Evolutionary conservation across 2,888 invertebrate genomes (phyloP).

Genomic region (Leptogaster cylindrica): DNA sequence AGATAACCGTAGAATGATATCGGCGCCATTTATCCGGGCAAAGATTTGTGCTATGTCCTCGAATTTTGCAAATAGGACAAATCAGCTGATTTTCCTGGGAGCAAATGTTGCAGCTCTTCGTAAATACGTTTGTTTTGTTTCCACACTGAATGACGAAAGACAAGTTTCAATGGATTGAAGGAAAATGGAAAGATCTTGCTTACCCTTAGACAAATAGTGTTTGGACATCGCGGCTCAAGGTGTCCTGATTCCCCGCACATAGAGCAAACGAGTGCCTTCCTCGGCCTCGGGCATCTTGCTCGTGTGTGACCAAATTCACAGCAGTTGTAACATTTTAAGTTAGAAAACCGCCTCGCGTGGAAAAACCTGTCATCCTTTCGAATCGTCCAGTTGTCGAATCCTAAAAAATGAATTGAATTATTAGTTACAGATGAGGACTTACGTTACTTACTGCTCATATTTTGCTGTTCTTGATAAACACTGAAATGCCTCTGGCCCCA

Average conservation of each 20-base stretch:
- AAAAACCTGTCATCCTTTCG: constrained; percentile 55
- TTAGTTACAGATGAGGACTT: background rate
- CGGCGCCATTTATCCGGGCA: constrained; percentile 80
- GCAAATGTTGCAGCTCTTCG: constrained; percentile 69
- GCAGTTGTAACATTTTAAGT: constrained; percentile 69
- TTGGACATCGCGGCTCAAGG: constrained; percentile 71
- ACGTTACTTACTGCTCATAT: constrained; percentile 69
- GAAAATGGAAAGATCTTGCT: too few relatives aligned
- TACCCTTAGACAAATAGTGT: constrained; percentile 74
- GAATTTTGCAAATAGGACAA: constrained; percentile 69
- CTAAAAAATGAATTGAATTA: constrained; percentile 21
- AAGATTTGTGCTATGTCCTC: constrained; percentile 67
- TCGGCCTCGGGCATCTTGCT: constrained; percentile 66
- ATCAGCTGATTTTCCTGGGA: constrained; percentile 56
- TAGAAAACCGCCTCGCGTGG: constrained; percentile 50
- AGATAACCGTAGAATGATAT: constrained; percentile 77
- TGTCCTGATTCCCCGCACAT: constrained; percentile 75
- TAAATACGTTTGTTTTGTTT: constrained; percentile 66
- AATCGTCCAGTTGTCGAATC: constrained; percentile 55
- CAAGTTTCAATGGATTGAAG: background rate
- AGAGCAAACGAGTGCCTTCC: constrained; percentile 66
- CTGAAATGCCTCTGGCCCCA: constrained; percentile 71
- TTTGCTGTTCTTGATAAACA: too few relatives aligned
- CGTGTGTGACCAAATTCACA: constrained; percentile 70
- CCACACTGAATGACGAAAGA: constrained; percentile 77